phyloP scores from a whole-genome alignment of 2,113 vertebrate genomes.

The Myrmecophaga tridactyla region DNA sequence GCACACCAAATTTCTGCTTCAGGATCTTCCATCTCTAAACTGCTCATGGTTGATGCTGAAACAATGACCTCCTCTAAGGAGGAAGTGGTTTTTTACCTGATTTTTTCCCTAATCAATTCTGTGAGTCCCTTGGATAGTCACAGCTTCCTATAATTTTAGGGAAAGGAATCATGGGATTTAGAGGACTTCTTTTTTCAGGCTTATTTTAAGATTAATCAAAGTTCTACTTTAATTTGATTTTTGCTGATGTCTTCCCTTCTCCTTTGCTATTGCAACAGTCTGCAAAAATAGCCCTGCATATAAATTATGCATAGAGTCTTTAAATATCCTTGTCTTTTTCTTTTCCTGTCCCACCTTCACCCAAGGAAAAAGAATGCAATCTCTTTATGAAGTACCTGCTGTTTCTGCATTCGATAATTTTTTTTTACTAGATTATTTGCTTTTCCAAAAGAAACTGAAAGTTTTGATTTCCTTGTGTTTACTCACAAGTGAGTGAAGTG shows the following conservation, averaged over 20 bases:
- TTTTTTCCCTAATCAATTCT: not conserved
- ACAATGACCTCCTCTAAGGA: not conserved
- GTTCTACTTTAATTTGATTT: conserved; percentile 1
- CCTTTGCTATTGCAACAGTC: conserved; percentile 19
- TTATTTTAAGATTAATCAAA: conserved; percentile 57
- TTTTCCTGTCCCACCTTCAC: not conserved
- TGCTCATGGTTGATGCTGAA: not conserved
- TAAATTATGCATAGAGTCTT: conserved; percentile 68
- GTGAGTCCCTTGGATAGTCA: not conserved
- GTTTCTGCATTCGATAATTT: not conserved
- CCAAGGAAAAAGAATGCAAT: not conserved
- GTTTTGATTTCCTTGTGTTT: not conserved
- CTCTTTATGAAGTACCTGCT: not conserved
- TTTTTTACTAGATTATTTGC: not conserved
- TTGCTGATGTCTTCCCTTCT: conserved; percentile 38
- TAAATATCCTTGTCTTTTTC: conserved; percentile 63
- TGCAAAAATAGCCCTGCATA: conserved; percentile 70
- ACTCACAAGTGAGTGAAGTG: not conserved
- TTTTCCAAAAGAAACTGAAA: not conserved
- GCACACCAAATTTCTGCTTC: not conserved
- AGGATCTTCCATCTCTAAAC: not conserved
- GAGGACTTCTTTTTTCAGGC: not conserved
- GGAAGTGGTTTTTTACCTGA: not conserved
- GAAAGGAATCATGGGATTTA: not conserved
- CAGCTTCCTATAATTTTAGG: not conserved